phyloP scores from a whole-genome alignment of 2,797 vertebrate genomes.

The Rhinophrynus dorsalis region DNA sequence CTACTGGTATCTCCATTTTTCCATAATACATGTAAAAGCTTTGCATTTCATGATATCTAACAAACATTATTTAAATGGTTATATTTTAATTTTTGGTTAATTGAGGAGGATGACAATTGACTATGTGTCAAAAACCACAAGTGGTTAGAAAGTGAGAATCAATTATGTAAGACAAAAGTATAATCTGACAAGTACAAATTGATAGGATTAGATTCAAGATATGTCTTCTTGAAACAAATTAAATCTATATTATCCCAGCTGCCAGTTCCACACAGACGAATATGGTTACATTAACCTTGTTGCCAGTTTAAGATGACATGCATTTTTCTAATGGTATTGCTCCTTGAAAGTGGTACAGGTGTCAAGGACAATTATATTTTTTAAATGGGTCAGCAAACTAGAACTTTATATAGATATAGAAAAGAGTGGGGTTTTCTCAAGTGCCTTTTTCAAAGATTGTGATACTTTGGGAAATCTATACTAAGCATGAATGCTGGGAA shows the following conservation, averaged over 20 bases:
- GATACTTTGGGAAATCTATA: too few species aligned
- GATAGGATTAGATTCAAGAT: slow-evolving; percentile 29
- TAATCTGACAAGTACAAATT: slow-evolving; percentile 17
- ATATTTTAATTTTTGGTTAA: too few species aligned
- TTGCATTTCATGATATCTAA: too few species aligned
- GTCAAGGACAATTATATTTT: slow-evolving; percentile 37
- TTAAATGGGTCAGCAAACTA: slow-evolving; percentile 28
- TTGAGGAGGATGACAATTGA: too few species aligned
- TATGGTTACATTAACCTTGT: slow-evolving; percentile 39
- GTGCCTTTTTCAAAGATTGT: too few species aligned
- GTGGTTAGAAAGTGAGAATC: slow-evolving; percentile 12
- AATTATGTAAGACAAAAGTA: slow-evolving; percentile 16
- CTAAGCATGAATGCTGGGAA: too few species aligned
- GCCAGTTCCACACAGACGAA: slow-evolving; percentile 36
- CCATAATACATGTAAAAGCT: too few species aligned
- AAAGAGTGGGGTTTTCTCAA: too few species aligned
- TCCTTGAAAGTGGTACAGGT: slow-evolving; percentile 32
- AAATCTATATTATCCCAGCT: slow-evolving; percentile 44
- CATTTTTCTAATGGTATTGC: slow-evolving; percentile 21
- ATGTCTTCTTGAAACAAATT: slow-evolving; percentile 39
- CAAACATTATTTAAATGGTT: too few species aligned
- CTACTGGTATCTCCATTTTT: too few species aligned
- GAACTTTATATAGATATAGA: slow-evolving; percentile 7
- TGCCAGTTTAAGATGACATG: slow-evolving; percentile 38
- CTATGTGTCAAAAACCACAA: too few species aligned